phyloP scores from a whole-genome alignment of 2,113 vertebrate species.

The Jacana jacana region DNA sequence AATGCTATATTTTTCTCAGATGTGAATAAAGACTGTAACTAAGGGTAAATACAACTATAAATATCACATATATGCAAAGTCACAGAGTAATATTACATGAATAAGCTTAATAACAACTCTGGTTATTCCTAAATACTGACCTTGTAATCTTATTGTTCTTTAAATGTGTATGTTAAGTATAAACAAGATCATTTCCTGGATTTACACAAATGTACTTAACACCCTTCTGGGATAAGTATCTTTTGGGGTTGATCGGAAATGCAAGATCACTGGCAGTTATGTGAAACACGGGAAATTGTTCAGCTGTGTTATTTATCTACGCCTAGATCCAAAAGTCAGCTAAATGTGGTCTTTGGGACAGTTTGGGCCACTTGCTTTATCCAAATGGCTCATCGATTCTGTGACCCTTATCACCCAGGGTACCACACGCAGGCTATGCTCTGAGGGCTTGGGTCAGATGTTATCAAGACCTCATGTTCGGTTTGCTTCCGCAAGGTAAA shows the following conservation, averaged over 20 bases:
- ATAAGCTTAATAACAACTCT: neutral
- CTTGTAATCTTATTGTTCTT: neutral
- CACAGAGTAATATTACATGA: neutral
- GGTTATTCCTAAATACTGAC: neutral
- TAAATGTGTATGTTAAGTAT: neutral
- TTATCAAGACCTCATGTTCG: neutral
- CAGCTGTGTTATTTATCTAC: neutral
- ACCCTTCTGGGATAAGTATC: neutral
- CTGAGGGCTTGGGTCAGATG: neutral
- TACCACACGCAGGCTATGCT: neutral
- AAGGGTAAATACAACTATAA: neutral
- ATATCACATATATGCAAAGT: neutral
- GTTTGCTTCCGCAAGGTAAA: slow-evolving; percentile 46
- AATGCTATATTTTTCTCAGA: neutral
- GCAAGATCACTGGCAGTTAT: neutral
- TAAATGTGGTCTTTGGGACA: neutral
- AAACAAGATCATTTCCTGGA: neutral
- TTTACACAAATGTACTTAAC: neutral
- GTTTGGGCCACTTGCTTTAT: neutral
- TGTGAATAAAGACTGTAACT: neutral
- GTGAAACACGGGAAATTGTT: neutral
- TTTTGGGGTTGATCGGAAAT: neutral
- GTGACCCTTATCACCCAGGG: neutral
- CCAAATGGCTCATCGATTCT: slow-evolving; percentile 25
- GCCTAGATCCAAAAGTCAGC: neutral